Conservation (phyloP, 2,113 vertebrate genomes). For the Craseonycteris thonglongyai region DNA sequence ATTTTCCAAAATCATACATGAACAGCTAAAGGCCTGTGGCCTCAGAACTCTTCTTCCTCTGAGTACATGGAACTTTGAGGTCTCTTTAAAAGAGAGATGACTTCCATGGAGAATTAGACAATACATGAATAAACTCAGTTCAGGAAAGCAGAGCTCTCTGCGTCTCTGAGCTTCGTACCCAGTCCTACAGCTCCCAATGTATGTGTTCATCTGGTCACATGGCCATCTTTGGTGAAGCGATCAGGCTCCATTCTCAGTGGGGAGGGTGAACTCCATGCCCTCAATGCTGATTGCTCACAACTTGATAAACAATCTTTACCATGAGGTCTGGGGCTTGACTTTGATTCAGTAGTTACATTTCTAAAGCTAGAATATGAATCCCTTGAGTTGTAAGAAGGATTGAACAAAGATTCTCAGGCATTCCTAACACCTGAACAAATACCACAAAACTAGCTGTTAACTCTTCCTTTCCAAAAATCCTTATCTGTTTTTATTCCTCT, state of each 20-base stretch:
- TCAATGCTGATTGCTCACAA: neutral
- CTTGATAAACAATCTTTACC: neutral
- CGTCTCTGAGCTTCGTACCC: neutral
- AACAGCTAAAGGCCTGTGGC: neutral
- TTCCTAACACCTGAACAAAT: neutral
- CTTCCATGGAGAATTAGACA: neutral
- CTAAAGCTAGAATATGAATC: neutral
- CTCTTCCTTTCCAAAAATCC: neutral
- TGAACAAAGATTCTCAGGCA: neutral
- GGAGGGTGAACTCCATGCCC: neutral
- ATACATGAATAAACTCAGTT: neutral
- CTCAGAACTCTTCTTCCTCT: neutral
- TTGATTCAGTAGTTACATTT: neutral
- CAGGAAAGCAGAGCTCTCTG: neutral
- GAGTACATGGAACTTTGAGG: neutral
- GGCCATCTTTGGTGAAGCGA: rapidly evolving
- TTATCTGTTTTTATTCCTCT: neutral
- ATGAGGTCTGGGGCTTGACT: neutral
- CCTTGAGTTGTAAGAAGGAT: neutral
- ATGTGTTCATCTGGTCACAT: neutral
- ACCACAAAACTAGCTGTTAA: neutral
- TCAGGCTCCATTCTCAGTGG: neutral
- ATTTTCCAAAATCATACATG: neutral
- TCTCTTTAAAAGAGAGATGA: neutral
- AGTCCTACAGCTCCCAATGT: rapidly evolving